These are phyloP conservation scores for Lucinisca nassula DNA, from an alignment of 2,888 invertebrate species.

Conservation along the genomic window DNA sequence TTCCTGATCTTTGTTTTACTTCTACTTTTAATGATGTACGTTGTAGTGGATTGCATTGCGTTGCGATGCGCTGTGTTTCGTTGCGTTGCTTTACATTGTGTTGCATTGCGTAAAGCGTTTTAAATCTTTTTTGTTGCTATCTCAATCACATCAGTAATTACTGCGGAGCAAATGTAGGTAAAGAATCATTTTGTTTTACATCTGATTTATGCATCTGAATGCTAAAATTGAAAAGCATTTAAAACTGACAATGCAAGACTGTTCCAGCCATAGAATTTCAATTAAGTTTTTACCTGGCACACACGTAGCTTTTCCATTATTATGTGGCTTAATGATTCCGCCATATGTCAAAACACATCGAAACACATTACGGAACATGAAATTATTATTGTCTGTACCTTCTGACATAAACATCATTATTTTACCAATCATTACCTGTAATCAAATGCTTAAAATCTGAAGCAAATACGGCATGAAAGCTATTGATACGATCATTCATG, in stretches of 20 bases:
- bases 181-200: no score
- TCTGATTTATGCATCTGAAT: neutral
- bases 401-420: slow-evolving; percentile 1
- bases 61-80: no score
- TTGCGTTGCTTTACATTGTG: no score
- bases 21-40: no score
- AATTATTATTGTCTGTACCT: neutral
- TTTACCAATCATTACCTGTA: slow-evolving; percentile 4
- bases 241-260: neutral
- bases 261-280: neutral
- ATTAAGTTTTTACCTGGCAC: neutral
- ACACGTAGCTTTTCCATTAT: neutral
- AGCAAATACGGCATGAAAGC: neutral
- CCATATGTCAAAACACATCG: neutral
- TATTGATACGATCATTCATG: neutral
- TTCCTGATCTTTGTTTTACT: no score
- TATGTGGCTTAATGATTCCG: neutral
- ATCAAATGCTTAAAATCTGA: neutral
- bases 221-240: neutral
- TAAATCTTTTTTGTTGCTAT: no score
- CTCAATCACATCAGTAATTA: neutral
- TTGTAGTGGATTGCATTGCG: no score
- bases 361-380: neutral
- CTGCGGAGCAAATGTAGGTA: neutral
- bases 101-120: no score